Evolutionary conservation across 2,113 vertebrate species (phyloP).

Genomic region (Hemichromis elongatus): DNA sequence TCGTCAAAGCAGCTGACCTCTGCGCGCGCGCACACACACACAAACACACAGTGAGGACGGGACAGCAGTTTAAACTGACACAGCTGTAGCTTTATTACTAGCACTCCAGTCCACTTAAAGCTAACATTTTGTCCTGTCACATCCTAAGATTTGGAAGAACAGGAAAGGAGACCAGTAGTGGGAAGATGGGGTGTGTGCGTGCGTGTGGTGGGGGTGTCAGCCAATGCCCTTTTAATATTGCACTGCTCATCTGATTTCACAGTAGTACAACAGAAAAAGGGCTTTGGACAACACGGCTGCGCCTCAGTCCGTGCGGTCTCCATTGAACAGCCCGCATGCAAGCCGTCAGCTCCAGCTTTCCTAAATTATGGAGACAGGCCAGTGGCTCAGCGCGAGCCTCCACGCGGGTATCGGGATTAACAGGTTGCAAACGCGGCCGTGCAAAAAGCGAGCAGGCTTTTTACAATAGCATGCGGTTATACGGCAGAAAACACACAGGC

Average conservation of each 20-base stretch:
- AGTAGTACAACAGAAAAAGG: slow-evolving; percentile 97
- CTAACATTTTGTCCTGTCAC: not conserved
- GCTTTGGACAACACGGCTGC: slow-evolving; percentile 79
- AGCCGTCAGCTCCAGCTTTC: not conserved
- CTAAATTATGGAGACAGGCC: slow-evolving; percentile 4
- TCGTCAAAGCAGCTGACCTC: slow-evolving; percentile 89
- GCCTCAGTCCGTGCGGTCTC: slow-evolving; percentile 31
- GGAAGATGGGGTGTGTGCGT: not conserved
- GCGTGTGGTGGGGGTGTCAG: slow-evolving; percentile 70
- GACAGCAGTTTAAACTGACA: not conserved
- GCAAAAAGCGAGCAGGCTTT: slow-evolving; percentile 36
- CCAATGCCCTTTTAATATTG: slow-evolving; percentile 99
- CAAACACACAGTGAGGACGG: not conserved
- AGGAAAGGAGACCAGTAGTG: not conserved
- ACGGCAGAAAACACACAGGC: not conserved
- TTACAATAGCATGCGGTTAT: not conserved
- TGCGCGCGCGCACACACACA: slow-evolving; percentile 46
- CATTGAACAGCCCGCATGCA: not conserved
- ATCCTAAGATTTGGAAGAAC: slow-evolving; percentile 4
- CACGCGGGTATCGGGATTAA: not conserved
- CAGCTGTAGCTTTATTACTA: not conserved
- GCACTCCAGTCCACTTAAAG: not conserved
- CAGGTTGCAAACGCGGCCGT: slow-evolving; percentile 32
- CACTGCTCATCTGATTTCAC: slow-evolving; percentile 92
- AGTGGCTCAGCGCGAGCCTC: not conserved